A percentile compares a stretch with the other conserved stretches of the same genome.
These are phyloP conservation scores for Neostethus bicornis DNA, from an alignment of 2,797 vertebrate species.

Conservation along the genomic window DNA sequence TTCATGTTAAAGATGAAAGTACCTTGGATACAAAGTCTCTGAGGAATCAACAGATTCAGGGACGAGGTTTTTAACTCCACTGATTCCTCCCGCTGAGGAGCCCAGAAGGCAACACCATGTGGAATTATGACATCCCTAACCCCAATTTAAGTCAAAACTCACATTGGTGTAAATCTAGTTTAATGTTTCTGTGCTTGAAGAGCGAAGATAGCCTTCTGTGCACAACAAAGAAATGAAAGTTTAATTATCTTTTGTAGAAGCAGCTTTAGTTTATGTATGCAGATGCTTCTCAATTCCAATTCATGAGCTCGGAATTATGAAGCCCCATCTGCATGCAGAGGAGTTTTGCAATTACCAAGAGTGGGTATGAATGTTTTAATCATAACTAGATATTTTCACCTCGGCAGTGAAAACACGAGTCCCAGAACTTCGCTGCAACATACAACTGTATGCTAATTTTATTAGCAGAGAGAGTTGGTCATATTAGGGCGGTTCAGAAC, in stretches of 20 bases:
- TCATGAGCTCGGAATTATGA: slow-evolving; percentile 46
- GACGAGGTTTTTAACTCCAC: slow-evolving; percentile 1
- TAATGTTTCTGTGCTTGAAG: slow-evolving; percentile 46
- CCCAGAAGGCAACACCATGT: slow-evolving; percentile 1
- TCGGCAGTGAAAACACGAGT: slow-evolving; percentile 15
- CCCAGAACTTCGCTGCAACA: background rate
- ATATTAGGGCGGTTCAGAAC: background rate
- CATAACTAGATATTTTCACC: slow-evolving; percentile 28
- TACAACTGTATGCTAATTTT: background rate
- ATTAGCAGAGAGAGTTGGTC: background rate
- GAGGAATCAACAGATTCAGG: slow-evolving; percentile 18
- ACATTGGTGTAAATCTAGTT: slow-evolving; percentile 13
- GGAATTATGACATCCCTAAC: background rate
- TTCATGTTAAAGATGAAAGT: slow-evolving; percentile 13
- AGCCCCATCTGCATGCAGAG: slow-evolving; percentile 52
- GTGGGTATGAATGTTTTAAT: slow-evolving; percentile 40
- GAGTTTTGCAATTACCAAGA: slow-evolving; percentile 32
- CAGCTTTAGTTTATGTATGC: slow-evolving; percentile 58
- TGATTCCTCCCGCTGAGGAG: slow-evolving; percentile 1
- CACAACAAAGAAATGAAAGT: slow-evolving; percentile 37
- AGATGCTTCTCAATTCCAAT: slow-evolving; percentile 47
- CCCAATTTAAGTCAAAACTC: slow-evolving; percentile 23
- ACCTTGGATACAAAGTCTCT: background rate
- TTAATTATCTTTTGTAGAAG: slow-evolving; percentile 56
- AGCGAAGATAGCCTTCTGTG: slow-evolving; percentile 37